phyloP scores from a whole-genome alignment of 2,113 vertebrate species.

The Neotoma lepida region DNA sequence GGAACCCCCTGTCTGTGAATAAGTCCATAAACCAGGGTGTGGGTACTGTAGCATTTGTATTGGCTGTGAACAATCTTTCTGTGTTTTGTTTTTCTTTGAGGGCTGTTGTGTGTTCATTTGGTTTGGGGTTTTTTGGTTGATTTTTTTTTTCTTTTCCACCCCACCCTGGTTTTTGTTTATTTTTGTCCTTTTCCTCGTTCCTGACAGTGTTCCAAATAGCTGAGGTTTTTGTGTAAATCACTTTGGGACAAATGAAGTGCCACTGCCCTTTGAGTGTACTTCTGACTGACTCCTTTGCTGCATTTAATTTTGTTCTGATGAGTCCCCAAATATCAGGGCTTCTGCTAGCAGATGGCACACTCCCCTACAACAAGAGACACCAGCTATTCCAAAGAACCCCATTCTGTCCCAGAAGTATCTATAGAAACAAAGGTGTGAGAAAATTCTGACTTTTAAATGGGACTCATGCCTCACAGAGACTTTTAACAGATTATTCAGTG shows the following conservation, averaged over 20 bases:
- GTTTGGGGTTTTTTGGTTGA: background rate
- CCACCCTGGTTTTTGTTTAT: background rate
- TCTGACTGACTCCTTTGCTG: background rate
- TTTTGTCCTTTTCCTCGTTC: constrained; percentile 3
- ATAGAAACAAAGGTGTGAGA: constrained; percentile 58
- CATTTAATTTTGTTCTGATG: constrained; percentile 36
- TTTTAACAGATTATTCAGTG: constrained; percentile 18
- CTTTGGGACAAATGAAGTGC: background rate
- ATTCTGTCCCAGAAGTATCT: constrained; percentile 49
- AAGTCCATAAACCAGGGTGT: background rate
- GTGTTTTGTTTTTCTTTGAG: background rate
- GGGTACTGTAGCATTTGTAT: background rate
- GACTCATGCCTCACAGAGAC: background rate
- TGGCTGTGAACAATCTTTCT: background rate
- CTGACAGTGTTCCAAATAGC: constrained; percentile 12
- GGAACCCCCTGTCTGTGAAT: background rate
- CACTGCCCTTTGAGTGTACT: background rate
- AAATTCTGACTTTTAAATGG: constrained; percentile 61
- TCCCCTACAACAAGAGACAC: constrained; percentile 2
- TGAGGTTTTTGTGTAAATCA: background rate
- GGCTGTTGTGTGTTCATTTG: background rate
- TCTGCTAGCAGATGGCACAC: constrained; percentile 23
- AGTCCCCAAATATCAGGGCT: constrained; percentile 46
- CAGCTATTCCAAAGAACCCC: constrained; percentile 30
- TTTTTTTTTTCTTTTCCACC: background rate